Percentiles rank a stretch among this genome's conserved stretches.
Conservation (phyloP, 2,797 vertebrate species). For the Poeciliopsis gracilis region DNA sequence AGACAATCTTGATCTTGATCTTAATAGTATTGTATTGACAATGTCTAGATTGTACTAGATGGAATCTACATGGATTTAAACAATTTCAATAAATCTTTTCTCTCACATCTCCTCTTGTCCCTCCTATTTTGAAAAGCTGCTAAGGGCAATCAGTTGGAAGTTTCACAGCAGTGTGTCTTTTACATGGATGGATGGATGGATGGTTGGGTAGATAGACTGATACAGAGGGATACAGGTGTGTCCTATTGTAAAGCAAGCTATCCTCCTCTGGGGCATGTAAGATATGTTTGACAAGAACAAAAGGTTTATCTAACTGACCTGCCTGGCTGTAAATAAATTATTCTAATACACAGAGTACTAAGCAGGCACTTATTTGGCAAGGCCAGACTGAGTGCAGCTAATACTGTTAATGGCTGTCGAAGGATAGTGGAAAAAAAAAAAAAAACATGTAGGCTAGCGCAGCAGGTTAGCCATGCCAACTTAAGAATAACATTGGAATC, state of each 20-base stretch:
- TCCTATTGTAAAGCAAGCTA: not conserved
- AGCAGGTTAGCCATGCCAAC: not conserved
- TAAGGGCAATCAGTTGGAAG: not conserved
- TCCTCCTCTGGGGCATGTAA: not conserved
- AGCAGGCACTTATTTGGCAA: not conserved
- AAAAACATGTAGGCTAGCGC: not conserved
- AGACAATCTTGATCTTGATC: not conserved
- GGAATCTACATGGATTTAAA: not conserved
- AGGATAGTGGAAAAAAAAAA: not conserved
- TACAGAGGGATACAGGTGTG: not conserved
- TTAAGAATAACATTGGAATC: not conserved
- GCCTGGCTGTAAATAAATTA: slow-evolving; percentile 7
- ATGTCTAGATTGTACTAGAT: not conserved
- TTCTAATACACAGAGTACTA: not conserved
- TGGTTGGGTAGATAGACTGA: not conserved
- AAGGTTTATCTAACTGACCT: not conserved
- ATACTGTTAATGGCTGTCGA: slow-evolving; percentile 1
- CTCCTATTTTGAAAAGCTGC: not conserved
- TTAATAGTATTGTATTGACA: not conserved
- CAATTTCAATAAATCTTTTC: not conserved
- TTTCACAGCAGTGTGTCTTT: not conserved
- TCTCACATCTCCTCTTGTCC: not conserved
- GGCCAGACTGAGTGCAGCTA: slow-evolving; percentile 1
- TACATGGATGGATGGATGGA: not conserved
- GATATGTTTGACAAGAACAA: not conserved